Conservation (phyloP, 2,797 vertebrate species). For the Spheniscus humboldti region DNA sequence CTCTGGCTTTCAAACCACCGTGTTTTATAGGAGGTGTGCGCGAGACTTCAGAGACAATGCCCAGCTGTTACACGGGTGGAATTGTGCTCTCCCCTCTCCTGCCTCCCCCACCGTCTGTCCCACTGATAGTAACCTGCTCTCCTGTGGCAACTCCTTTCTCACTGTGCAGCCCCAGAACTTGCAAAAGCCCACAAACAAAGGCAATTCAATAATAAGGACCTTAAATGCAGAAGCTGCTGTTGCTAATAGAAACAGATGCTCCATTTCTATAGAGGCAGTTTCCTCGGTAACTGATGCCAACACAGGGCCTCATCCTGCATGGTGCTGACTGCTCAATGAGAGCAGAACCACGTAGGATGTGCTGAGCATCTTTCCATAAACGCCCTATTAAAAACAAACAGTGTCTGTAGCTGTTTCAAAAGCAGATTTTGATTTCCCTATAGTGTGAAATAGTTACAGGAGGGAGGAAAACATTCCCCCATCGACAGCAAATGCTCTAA, state of each 20-base stretch:
- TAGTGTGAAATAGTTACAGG: background rate
- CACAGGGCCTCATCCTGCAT: background rate
- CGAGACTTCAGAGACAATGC: rapidly evolving
- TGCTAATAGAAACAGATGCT: slow-evolving; percentile 55
- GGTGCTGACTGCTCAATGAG: background rate
- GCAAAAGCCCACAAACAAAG: background rate
- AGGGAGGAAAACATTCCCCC: background rate
- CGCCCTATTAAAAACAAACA: background rate
- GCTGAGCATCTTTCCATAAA: background rate
- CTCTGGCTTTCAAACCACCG: background rate
- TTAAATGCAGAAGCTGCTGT: background rate
- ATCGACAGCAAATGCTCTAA: background rate
- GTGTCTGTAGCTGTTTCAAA: background rate
- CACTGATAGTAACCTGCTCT: rapidly evolving
- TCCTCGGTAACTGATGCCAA: background rate
- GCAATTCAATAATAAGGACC: background rate
- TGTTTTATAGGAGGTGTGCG: rapidly evolving
- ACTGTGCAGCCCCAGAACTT: rapidly evolving
- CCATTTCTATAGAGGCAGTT: background rate
- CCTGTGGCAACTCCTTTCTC: background rate
- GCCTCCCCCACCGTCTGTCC: background rate
- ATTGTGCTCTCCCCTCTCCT: rapidly evolving
- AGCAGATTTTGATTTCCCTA: background rate
- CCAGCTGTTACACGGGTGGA: background rate
- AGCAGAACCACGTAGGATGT: background rate